Base-by-base conservation (phyloP, 2,888 invertebrate species). In the Tenthredo scrophulariae region DNA sequence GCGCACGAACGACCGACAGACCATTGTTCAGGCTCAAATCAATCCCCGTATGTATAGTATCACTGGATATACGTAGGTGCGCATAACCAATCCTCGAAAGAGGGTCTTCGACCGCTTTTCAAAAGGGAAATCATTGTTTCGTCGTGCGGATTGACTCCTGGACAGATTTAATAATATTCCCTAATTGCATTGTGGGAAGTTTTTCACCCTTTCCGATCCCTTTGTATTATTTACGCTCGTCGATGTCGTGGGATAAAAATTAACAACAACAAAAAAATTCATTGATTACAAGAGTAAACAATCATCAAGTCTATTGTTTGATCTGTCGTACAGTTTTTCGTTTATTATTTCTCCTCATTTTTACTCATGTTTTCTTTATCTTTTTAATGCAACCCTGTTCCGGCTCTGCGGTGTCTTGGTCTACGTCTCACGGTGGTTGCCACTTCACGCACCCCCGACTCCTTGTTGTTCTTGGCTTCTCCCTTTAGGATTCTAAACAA, bases 391-490 rank as follows among this genome's bases (percentile, higher is more conserved):
- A 70, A 62, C 62, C 70, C 70, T 70, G 18, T 70, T 70, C 37
- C n/a, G 33, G 37, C 15, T 46, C 46, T 75, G 46, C 13, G n/a
- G 37, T 70, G 15, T 46, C 75, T 40, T 22, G 26, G 22, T 75
- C 10, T 43, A 26, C 62, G 67, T 67, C 33, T 18, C 26, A 29
- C 77, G 77, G 33, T 22, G 62, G 80, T 43, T 80, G 83, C 83
- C 83, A 67, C 83, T 83, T 83, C 70, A 83, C 46, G 83, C 83
- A 83, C 67, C 26, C 83, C 83, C 83, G 83, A 40, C 62, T 80
- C 67, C 33, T 33, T 15, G 18, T 67, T 83, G 22, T 83, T 70
- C 83, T 26, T 40, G 18, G 37, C 62, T 83, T 37, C 50, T 70
- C 67, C 46, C 67, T 83, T 40, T 29, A 37, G 22, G 65, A 83